Conservation (phyloP, 2,797 vertebrate genomes). For the Neostethus bicornis region DNA sequence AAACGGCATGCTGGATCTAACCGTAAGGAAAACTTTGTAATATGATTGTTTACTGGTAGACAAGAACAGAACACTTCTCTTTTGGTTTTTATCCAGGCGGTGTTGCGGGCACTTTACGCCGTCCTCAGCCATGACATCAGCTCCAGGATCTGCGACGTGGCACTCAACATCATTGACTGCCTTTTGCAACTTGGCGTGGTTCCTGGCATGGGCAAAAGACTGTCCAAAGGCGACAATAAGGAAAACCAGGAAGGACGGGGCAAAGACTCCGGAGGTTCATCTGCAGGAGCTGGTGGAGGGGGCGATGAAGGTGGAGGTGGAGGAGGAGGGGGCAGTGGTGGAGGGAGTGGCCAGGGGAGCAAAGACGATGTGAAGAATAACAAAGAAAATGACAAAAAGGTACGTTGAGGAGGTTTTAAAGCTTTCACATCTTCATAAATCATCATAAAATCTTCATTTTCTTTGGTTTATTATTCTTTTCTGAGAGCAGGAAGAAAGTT, state of each 20-base stretch:
- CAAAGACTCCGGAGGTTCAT: conserved; percentile 84
- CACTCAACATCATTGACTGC: conserved; percentile 95
- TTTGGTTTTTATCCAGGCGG: conserved; percentile 77
- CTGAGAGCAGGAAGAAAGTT: conserved; percentile 79
- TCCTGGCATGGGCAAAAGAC: conserved; percentile 88
- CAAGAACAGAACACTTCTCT: not conserved
- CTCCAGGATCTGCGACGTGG: conserved; percentile 95
- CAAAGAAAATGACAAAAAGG: conserved; percentile 89
- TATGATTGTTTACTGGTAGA: not conserved
- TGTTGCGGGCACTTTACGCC: conserved; percentile 92
- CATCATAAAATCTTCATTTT: not conserved
- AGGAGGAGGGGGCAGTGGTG: conserved; percentile 80
- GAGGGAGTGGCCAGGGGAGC: conserved; percentile 84
- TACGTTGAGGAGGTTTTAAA: conserved; percentile 44
- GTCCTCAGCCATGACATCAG: conserved; percentile 96
- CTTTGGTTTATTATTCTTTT: not conserved
- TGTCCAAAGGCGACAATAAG: conserved; percentile 91
- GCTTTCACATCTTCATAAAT: not conserved
- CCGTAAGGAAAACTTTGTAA: conserved; percentile 77
- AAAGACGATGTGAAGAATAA: conserved; percentile 92
- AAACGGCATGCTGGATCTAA: conserved; percentile 97
- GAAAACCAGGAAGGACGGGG: conserved; percentile 88
- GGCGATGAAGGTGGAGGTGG: conserved; percentile 74
- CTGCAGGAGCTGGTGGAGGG: conserved; percentile 77
- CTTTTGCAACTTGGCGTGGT: conserved; percentile 95